These are phyloP conservation scores for Endomychus coccineus DNA, from an alignment of 2,888 invertebrate genomes.

Conservation along the genomic window DNA sequence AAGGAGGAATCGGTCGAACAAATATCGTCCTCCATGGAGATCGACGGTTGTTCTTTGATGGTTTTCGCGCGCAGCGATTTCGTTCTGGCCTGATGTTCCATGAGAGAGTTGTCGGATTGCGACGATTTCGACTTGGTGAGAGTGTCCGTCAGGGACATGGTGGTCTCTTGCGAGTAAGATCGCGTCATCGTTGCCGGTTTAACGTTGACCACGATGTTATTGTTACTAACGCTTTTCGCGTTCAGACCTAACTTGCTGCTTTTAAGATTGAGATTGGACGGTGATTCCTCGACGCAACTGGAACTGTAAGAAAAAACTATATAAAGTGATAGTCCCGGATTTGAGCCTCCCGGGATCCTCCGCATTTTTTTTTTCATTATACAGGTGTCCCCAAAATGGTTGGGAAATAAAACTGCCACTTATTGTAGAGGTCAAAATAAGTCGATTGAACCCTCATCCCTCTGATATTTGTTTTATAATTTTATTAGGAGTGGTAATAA, in stretches of 20 bases:
- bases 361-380: too few species aligned
- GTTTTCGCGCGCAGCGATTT: constrained; percentile 24
- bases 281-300: constrained; percentile 26
- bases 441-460: too few species aligned
- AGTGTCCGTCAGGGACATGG: constrained; percentile 33
- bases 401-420: too few species aligned
- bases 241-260: constrained; percentile 25
- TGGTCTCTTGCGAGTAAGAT: constrained; percentile 49
- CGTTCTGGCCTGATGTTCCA: constrained; percentile 12
- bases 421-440: too few species aligned
- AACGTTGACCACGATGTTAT: constrained; percentile 30
- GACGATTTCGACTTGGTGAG: constrained; percentile 42
- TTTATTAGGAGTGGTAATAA: too few species aligned
- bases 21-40: constrained; percentile 56
- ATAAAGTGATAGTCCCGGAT: too few species aligned
- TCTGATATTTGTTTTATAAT: too few species aligned
- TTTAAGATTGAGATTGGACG: constrained; percentile 7
- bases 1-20: constrained; percentile 64
- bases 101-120: constrained; percentile 40
- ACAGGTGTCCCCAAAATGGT: too few species aligned
- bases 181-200: constrained; percentile 39
- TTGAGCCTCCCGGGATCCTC: too few species aligned
- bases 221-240: constrained; percentile 36
- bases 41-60: constrained; percentile 38
- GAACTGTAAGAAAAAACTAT: too few species aligned